Conservation (phyloP, 2,888 invertebrate species). For the Hetaerina titia region DNA sequence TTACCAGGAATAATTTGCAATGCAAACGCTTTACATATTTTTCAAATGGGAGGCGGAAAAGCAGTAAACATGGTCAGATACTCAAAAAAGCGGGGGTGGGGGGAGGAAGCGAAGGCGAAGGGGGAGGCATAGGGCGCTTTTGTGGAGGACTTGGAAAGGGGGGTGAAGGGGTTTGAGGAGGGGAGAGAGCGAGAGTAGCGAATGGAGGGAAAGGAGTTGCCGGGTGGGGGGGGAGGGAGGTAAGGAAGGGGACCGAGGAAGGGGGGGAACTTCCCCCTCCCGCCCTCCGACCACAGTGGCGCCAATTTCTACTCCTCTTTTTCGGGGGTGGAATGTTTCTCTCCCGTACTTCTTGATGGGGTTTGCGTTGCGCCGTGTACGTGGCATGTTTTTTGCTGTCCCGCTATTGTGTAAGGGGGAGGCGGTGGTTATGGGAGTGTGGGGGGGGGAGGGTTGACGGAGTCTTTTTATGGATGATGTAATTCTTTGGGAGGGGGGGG, state of each 20-base stretch:
- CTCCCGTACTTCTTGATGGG: not conserved
- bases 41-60: not conserved
- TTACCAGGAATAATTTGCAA: not conserved
- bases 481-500: not conserved
- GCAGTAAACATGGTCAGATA: not conserved
- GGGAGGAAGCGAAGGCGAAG: not conserved
- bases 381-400: not conserved
- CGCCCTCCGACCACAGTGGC: not conserved
- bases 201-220: not conserved
- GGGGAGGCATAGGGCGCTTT: not conserved
- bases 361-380: not conserved
- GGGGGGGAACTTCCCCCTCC: not conserved
- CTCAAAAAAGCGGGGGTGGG: not conserved
- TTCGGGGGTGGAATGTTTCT: not conserved
- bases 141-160: not conserved
- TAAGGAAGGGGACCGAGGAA: not conserved
- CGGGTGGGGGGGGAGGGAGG: not conserved
- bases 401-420: not conserved
- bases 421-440: not conserved
- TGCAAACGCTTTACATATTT: not conserved
- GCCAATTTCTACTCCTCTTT: not conserved
- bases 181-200: not conserved
- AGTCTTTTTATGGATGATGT: constrained; percentile 30
- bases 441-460: not conserved
- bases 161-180: not conserved